A percentile compares a stretch with the other conserved stretches of the same genome.
Evolutionary conservation across 64 coral and sea anemone genomes (phyloP).

Genomic region (Acropora tenuis): DNA sequence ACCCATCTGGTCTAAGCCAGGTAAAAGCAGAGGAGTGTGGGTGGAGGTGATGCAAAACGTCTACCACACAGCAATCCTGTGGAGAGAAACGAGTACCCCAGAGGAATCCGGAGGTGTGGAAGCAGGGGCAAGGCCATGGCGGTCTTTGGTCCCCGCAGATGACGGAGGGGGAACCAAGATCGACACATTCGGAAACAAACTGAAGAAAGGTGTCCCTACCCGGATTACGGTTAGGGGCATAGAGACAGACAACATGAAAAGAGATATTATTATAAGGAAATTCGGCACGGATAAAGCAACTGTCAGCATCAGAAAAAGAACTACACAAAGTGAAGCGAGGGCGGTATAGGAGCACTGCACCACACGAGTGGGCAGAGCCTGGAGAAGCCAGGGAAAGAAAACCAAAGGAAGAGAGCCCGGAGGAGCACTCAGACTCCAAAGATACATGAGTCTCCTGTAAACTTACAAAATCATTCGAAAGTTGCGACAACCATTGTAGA

Average conservation of each 20-base stretch:
- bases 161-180: not conserved
- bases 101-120: not conserved
- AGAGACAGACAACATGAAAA: not conserved
- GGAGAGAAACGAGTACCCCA: not conserved
- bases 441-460: conserved; percentile 60
- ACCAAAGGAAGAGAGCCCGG: conserved; percentile 14
- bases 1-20: not conserved
- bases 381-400: not conserved
- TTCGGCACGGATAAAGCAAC: not conserved
- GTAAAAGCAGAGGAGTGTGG: not conserved
- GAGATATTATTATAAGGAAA: not conserved
- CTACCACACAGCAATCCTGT: not conserved
- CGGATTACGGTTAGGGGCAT: conserved; percentile 20
- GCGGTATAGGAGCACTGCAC: not conserved
- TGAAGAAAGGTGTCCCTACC: not conserved
- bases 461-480: not conserved
- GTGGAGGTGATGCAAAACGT: not conserved
- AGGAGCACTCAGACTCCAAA: not conserved
- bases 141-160: not conserved
- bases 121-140: not conserved
- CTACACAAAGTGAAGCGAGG: not conserved
- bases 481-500: conserved; percentile 31
- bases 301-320: not conserved
- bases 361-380: not conserved
- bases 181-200: not conserved